Percentiles rank a stretch among this genome's conserved stretches.
Conservation (phyloP, 2,888 invertebrate genomes). For the Noctua fimbriata region DNA sequence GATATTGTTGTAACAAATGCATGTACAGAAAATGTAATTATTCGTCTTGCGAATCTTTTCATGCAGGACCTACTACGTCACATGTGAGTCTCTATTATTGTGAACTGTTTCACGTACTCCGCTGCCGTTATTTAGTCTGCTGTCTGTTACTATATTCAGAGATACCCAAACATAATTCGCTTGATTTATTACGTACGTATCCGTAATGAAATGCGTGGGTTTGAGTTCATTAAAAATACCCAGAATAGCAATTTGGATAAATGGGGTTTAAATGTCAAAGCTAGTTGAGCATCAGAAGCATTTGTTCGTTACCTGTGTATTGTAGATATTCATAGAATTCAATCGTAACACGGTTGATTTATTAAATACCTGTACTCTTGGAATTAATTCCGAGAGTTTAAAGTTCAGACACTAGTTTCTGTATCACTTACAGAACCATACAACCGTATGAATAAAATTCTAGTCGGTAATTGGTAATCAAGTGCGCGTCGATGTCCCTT, state of each 20-base stretch:
- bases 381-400: too few relatives aligned
- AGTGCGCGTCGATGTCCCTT: too few relatives aligned
- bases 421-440: too few relatives aligned
- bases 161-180: background rate
- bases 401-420: too few relatives aligned
- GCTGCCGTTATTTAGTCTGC: background rate
- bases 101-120: background rate
- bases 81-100: background rate
- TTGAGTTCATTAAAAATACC: background rate
- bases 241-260: background rate
- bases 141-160: background rate
- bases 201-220: slow-evolving; percentile 11
- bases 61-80: background rate
- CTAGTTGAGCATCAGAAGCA: background rate
- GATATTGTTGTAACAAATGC: too few relatives aligned
- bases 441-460: too few relatives aligned
- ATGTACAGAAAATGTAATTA: too few relatives aligned
- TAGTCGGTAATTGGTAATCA: too few relatives aligned
- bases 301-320: background rate
- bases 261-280: background rate
- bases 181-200: too few relatives aligned
- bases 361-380: background rate
- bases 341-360: too few relatives aligned
- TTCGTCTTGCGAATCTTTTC: background rate
- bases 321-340: background rate